Evolutionary conservation across 2,113 vertebrate species (phyloP), one percentile per base, ranked within the genome.

Genomic region (Chlamydotis undulata): DNA sequence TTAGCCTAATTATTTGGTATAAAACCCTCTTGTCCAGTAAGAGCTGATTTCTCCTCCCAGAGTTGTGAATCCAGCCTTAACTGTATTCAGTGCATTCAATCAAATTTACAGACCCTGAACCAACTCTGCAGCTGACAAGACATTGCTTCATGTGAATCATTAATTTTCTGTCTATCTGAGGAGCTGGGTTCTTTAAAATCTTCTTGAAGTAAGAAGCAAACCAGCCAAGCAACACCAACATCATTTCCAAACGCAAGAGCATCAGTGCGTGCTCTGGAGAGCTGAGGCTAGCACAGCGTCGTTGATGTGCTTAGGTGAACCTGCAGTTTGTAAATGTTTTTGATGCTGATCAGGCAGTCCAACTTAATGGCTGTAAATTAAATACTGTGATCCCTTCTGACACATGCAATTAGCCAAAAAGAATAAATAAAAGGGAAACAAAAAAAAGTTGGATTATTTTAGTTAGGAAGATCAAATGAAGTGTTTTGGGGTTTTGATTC

Each of bases 21-120:
- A 91, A 96, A 96, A 96, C 91, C 80, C 41, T 65, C 92, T 96
- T 97, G 94, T 96, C 86, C 84, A 57, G 90, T 91, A 96, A 90
- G 75, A 92, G 90, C 60, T 92, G 92, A 93, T 96, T 93, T 90
- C 87, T 94, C 95, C 86, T 96, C 85, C 87, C 92, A 83, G 93
- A 94, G 90, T 19, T 96, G 84, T 91, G 91, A 97, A 96, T 86
- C 91, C 53, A 93, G 71, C 93, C 83, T 91, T 96, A 90, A 91
- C 79, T 13, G 22, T 64, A 89, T 80, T 96, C 88, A 26, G 23
- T 56, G 47, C 45, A 22, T 89, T 86, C 69, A 77, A 95, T 95
- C 89, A 63, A 59, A 89, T 84, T 90, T 75, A 93, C 74, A 85
- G 92, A 78, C 65, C 31, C 61, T 69, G 81, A 89, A 92, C 61